Conservation (phyloP, 2,113 vertebrate species). For the Chrysochloris asiatica region DNA sequence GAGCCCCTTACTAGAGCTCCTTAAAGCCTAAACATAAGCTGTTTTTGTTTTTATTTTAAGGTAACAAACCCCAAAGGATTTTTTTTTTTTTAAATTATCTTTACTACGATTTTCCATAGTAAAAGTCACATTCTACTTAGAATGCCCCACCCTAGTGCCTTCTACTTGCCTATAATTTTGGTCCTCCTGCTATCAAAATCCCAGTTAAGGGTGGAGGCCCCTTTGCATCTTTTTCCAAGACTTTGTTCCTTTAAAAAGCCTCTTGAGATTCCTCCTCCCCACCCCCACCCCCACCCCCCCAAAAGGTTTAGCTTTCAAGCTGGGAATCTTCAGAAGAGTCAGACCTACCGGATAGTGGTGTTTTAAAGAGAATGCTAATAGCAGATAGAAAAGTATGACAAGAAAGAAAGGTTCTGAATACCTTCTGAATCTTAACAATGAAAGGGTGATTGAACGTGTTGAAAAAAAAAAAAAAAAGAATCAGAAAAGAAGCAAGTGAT, state of each 20-base stretch:
- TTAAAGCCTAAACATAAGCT: no score
- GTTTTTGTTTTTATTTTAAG: no score
- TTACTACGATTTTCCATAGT: not conserved
- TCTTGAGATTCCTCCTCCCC: no score
- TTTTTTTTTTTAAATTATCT: not conserved
- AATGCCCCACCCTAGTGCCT: not conserved
- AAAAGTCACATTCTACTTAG: not conserved
- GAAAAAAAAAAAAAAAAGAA: no score
- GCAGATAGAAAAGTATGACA: not conserved
- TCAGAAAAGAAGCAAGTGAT: not conserved
- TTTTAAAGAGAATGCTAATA: not conserved
- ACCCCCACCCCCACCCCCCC: no score
- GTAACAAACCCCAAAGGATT: not conserved
- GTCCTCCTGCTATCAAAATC: not conserved
- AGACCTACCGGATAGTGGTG: accelerated
- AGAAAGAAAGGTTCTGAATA: not conserved
- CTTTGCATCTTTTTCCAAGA: not conserved
- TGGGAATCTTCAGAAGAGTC: no score
- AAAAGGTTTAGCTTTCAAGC: not conserved
- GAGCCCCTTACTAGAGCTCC: no score
- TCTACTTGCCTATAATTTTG: not conserved
- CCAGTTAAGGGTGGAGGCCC: not conserved
- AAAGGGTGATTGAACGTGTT: not conserved
- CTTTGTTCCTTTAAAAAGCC: slow-evolving; percentile 10
- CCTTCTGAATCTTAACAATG: not conserved